Base-by-base conservation (phyloP, 2,888 invertebrate genomes). In the Cataglyphis albicans region DNA sequence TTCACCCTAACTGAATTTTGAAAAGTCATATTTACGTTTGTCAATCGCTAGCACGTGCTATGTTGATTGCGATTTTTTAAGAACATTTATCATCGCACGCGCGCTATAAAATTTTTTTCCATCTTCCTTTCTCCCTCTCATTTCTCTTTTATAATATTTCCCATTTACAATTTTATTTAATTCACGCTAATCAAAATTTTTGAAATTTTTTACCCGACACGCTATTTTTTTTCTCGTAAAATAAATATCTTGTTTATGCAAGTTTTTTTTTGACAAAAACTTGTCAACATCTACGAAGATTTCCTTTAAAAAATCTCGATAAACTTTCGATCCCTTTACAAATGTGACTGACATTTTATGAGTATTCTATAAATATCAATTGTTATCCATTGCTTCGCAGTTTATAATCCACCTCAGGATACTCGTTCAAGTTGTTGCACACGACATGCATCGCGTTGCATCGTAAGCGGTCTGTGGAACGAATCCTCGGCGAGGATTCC, bases 1-100 rank as follows among this genome's bases (percentile, higher is more conserved):
- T 92, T 91, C 91, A 93, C 93, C 93, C 93, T 88, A 92, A 88
- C 91, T 87, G 90, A 91, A 92, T 90, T 93, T 92, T 91, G 87
- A 90, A 92, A 92, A 93, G 92, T 93, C 93, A 92, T 91, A 91
- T 89, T 89, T 84, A 89, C 84, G 74, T 86, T 86, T 25, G 73
- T 15, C 78, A 63, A n/a, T 64, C 68, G 44, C 81, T 32, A 76
- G 87, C 90, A 87, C 90, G 89, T 90, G 89, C 82, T 84, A 38
- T 32, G 61, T 57, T 81, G 65, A 82, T 82, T 81, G 44, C 59
- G 59, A 73, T 85, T 83, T 88, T 84, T 84, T 84, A 41, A 65
- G 64, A 55, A 67, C 12, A 21, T 83, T 83, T 75, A 55, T 84
- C 35, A 68, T 67, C 18, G 29, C 44, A 52, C n/a, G 7, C 35